A percentile compares a stretch with the other conserved stretches of the same genome.
These are phyloP conservation scores for Anthoptus insignis DNA, from an alignment of 2,888 invertebrate genomes.

Conservation along the genomic window DNA sequence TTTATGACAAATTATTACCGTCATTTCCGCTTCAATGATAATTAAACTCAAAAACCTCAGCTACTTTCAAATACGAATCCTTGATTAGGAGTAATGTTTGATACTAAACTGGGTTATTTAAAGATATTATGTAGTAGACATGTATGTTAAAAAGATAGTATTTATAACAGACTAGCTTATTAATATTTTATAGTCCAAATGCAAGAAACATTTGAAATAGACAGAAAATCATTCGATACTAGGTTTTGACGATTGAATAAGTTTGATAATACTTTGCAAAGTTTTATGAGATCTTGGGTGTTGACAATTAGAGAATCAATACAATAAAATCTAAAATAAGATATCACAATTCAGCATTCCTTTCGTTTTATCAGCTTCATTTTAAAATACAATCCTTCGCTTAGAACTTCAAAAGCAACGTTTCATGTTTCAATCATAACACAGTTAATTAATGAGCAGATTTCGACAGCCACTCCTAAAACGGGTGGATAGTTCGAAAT, in stretches of 20 bases:
- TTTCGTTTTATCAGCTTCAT: conserved; percentile 1
- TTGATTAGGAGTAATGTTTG: not conserved
- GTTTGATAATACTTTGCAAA: no score
- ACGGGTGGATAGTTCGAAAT: conserved; percentile 53
- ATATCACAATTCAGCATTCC: not conserved
- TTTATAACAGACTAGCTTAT: no score
- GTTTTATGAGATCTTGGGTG: no score
- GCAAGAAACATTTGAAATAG: no score
- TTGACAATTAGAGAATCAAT: no score
- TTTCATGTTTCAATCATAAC: conserved; percentile 71
- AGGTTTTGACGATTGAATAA: no score
- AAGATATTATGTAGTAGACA: no score
- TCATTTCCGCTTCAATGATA: conserved; percentile 55
- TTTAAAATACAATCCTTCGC: conserved; percentile 39
- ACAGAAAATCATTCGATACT: no score
- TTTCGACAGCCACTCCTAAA: conserved; percentile 58
- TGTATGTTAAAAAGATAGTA: no score
- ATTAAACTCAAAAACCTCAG: conserved; percentile 19
- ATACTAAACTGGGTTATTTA: no score
- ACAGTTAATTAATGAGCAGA: conserved; percentile 64
- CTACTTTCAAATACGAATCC: not conserved
- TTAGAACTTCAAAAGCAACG: conserved; percentile 54
- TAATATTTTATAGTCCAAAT: no score
- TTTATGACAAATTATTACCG: conserved; percentile 54
- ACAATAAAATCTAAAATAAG: no score